Evolutionary conservation across 2,113 vertebrate species (phyloP).

Genomic region (Channa maculata): DNA sequence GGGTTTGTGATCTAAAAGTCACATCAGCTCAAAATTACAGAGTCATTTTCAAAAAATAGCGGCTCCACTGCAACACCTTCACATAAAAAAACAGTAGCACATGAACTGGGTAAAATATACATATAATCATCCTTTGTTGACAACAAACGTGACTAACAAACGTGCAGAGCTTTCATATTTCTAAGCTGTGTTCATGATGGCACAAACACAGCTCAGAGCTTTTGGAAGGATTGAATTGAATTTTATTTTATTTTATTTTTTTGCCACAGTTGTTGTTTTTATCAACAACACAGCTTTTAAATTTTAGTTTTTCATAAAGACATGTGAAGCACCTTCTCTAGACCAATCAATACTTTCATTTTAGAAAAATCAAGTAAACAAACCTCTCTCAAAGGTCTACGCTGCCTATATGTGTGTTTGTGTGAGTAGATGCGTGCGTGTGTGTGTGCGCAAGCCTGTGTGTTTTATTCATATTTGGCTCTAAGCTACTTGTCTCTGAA

Average conservation of each 20-base stretch:
- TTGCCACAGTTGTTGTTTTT: background rate
- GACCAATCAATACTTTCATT: constrained; percentile 23
- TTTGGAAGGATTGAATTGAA: background rate
- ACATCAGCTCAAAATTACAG: background rate
- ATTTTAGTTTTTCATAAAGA: constrained; percentile 21
- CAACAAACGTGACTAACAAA: background rate
- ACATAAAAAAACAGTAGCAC: background rate
- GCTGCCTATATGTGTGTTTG: constrained; percentile 3
- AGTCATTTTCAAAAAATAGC: background rate
- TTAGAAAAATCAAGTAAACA: constrained; percentile 32
- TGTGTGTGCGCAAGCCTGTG: constrained; percentile 5
- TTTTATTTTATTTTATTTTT: too few relatives aligned
- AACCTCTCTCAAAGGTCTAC: constrained; percentile 19
- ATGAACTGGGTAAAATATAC: background rate
- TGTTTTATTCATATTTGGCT: constrained; percentile 52
- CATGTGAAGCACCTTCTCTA: background rate
- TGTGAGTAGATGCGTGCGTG: background rate
- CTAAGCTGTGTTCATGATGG: background rate
- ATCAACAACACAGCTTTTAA: background rate
- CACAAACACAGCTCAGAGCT: background rate
- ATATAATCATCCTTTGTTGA: background rate
- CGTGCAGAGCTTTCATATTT: background rate
- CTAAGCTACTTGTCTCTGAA: constrained; percentile 62
- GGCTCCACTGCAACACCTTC: background rate
- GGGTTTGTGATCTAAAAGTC: constrained; percentile 19